Evolutionary conservation across 2,888 invertebrate species (phyloP).

Genomic region (Catocala fraxini): DNA sequence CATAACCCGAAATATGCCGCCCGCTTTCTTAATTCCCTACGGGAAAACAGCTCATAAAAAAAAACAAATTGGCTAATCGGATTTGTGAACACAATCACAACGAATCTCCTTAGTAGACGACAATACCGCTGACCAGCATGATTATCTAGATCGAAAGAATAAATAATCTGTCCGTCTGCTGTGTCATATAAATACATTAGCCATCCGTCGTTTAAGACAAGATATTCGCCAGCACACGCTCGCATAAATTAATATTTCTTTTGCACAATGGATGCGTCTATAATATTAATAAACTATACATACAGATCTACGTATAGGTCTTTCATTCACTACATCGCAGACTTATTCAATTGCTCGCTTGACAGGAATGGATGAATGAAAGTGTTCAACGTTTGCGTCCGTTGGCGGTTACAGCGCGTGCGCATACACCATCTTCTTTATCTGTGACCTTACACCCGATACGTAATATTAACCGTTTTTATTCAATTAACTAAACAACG

Average conservation of each 20-base stretch:
- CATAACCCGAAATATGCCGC: too few relatives aligned
- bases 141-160: constrained; percentile 31
- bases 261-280: constrained; percentile 33
- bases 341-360: constrained; percentile 40
- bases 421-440: constrained; percentile 42
- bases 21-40: too few relatives aligned
- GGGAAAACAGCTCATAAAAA: not conserved
- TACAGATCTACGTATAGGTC: constrained; percentile 33
- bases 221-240: constrained; percentile 27
- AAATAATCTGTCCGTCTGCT: constrained; percentile 23
- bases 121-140: constrained; percentile 9
- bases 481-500: constrained; percentile 57
- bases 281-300: constrained; percentile 31
- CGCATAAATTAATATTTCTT: constrained; percentile 27
- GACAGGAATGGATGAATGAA: constrained; percentile 51
- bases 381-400: constrained; percentile 53
- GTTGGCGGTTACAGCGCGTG: constrained; percentile 31
- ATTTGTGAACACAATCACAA: constrained; percentile 2
- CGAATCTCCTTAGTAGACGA: not conserved
- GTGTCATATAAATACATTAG: constrained; percentile 38
- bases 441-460: constrained; percentile 44
- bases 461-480: constrained; percentile 58
- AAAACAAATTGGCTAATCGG: not conserved
- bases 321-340: constrained; percentile 31
- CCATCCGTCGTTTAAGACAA: constrained; percentile 29